Evolutionary conservation across 2,797 vertebrate species (phyloP), one percentile per base, ranked within the genome.

Genomic region (Valencia hispanica): DNA sequence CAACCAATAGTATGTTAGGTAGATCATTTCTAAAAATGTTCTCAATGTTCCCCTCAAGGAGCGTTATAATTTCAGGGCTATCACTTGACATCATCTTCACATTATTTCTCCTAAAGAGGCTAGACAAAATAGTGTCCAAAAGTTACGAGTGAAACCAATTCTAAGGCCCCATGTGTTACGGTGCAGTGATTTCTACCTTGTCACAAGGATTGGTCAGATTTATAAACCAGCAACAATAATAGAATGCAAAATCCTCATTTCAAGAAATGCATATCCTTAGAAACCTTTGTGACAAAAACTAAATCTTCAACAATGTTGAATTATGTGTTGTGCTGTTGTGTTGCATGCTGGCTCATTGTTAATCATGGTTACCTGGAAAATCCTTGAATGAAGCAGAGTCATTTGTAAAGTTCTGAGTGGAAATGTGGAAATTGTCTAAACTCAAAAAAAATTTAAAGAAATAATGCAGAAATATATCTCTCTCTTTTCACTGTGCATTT

Each of bases 401-500:
- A 39, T 77, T 0, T 0, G 61, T 81, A 68, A 63, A 65, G 39
- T 39, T 53, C 30, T 63, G 25, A 51, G 45, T 25, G 15, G 57
- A 32, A 39, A 70, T 25, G 22, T 53, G n/a, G n/a, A 18, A 50
- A 39, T 27, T 70, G 39, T 20, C 22, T 43, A 72, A 69, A 39
- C 10, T 22, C 11, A 25, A 66, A 66, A 25, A 66, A 66, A 11
- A 66, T 66, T 66, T 39, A 41, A 25, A 41, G 22, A 41, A 41
- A 41, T 39, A 1, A 41, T 15, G 63, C 63, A 41, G 9, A 66
- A 66, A 66, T 75, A 32, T 51, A 30, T 77, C 83, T 53, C 51
- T 25, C 20, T 53, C 8, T 55, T n/a, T 68, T 68, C 79, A 50
- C 2, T 68, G 59, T 65, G 50, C 32, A 50, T 77, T 74, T 69